A percentile compares a stretch with the other conserved stretches of the same genome.
Conservation (phyloP, 2,888 invertebrate species). For the Amiota mariae region DNA sequence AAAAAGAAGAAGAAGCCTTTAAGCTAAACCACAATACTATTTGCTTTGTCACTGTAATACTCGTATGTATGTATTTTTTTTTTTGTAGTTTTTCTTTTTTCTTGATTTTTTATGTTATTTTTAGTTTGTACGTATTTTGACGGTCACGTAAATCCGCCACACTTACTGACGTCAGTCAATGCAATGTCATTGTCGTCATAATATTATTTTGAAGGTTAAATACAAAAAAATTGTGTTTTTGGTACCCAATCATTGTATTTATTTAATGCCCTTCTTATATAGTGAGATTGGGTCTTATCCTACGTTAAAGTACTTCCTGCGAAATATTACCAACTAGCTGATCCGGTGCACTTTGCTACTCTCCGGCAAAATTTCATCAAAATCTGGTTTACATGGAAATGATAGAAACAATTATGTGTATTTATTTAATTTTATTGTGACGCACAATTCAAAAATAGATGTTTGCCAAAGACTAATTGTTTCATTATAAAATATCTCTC, state of each 20-base stretch:
- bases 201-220: constrained; percentile 18
- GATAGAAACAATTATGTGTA: too few species aligned
- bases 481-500: too few species aligned
- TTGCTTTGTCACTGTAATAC: background rate
- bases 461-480: too few species aligned
- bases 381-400: too few species aligned
- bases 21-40: background rate
- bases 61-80: too few species aligned
- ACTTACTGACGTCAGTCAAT: background rate
- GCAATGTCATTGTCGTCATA: background rate
- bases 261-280: background rate
- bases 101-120: background rate
- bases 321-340: too few species aligned
- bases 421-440: too few species aligned
- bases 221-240: background rate
- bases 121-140: background rate
- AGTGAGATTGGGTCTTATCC: background rate
- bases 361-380: too few species aligned
- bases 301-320: too few species aligned
- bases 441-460: too few species aligned
- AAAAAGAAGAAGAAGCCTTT: background rate
- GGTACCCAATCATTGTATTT: background rate
- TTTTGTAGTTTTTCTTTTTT: too few species aligned
- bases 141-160: constrained; percentile 11
- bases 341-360: too few species aligned